These are phyloP conservation scores for Siderastrea siderea DNA, from an alignment of 92 coral and sea anemone genomes.

Conservation along the genomic window DNA sequence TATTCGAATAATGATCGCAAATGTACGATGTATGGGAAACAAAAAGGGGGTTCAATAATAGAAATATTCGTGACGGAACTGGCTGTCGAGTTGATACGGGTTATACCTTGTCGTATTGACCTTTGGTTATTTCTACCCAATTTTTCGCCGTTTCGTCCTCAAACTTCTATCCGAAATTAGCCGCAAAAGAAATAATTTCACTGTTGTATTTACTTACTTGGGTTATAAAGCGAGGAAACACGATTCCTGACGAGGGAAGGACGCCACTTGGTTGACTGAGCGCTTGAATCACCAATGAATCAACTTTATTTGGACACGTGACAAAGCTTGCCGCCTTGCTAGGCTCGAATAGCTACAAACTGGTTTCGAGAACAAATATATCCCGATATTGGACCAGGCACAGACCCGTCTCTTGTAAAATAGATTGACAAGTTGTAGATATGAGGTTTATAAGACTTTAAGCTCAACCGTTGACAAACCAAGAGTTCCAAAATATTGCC, in stretches of 20 bases:
- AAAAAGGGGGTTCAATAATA: background rate
- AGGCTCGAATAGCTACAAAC: background rate
- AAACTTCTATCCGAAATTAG: background rate
- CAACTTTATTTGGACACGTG: too few species aligned
- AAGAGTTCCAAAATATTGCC: too few species aligned
- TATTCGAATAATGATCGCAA: background rate
- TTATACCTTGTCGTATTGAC: too few species aligned
- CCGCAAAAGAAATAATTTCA: background rate
- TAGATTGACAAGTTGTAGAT: background rate
- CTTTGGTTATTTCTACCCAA: too few species aligned
- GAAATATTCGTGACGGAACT: too few species aligned
- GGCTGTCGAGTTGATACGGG: too few species aligned
- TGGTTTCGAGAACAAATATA: background rate
- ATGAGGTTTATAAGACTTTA: background rate
- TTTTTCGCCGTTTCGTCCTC: too few species aligned
- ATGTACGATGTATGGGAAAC: too few species aligned
- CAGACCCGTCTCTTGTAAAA: background rate
- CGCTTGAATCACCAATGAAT: background rate
- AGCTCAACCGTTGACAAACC: background rate
- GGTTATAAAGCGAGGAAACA: background rate
- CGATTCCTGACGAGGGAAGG: background rate
- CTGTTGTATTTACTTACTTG: background rate
- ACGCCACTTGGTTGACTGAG: background rate
- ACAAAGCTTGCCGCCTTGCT: background rate
- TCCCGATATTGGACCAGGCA: background rate